These are phyloP conservation scores for Gnathonemus echidnorhynchus DNA, from an alignment of 2,113 vertebrate genomes.

Conservation along the genomic window DNA sequence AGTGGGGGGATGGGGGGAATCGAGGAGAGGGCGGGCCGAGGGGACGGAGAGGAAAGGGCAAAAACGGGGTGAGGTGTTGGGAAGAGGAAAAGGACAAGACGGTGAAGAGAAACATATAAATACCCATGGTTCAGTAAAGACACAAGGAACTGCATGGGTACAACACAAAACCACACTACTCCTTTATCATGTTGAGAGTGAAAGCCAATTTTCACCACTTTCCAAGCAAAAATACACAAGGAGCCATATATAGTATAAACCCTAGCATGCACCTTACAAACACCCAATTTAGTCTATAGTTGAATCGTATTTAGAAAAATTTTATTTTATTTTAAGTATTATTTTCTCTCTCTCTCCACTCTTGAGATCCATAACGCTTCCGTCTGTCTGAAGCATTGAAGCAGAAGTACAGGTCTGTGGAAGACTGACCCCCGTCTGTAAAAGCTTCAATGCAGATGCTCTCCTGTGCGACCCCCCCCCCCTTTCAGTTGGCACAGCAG, in stretches of 20 bases:
- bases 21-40: neutral
- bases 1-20: conserved; percentile 16
- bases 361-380: neutral
- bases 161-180: neutral
- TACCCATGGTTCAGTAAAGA: conserved; percentile 16
- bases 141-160: neutral
- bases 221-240: neutral
- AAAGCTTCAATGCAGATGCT: neutral
- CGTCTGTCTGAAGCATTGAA: neutral
- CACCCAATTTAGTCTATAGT: neutral
- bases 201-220: neutral
- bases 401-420: neutral
- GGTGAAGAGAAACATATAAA: conserved; percentile 27
- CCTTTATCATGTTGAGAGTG: neutral
- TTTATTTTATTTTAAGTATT: neutral
- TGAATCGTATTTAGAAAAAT: neutral
- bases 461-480: neutral
- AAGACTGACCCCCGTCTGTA: neutral
- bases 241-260: neutral
- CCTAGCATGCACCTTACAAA: neutral
- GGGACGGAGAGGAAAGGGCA: neutral
- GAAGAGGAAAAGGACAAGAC: conserved; percentile 30
- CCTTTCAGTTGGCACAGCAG: neutral
- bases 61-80: conserved; percentile 7
- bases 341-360: neutral